Evolutionary conservation across 1,140 invertebrate genomes (phyloP).

Genomic region (Hylaeus volcanicus): DNA sequence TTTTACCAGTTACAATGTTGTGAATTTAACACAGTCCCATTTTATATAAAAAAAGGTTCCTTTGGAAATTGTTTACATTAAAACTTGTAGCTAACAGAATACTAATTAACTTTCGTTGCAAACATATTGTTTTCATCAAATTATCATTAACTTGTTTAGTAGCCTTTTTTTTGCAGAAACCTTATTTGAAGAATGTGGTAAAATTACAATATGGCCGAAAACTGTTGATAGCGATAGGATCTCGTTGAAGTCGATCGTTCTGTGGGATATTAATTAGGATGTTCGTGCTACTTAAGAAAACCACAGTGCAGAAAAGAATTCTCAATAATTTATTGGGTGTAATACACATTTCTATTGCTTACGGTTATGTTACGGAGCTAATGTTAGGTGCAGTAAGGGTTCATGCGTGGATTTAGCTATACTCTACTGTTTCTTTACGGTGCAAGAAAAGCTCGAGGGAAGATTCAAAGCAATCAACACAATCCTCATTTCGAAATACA

Average conservation of each 20-base stretch:
- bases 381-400: conserved; percentile 26
- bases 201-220: no score
- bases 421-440: conserved; percentile 4
- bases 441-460: neutral
- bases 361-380: conserved; percentile 25
- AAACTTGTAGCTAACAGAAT: no score
- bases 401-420: conserved; percentile 39
- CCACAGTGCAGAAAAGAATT: conserved; percentile 55
- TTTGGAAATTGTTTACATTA: no score
- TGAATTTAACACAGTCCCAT: no score
- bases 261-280: neutral
- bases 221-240: no score
- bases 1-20: no score
- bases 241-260: neutral
- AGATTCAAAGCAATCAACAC: conserved; percentile 6
- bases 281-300: conserved; percentile 14
- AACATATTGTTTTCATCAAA: no score
- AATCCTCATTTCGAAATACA: conserved; percentile 6
- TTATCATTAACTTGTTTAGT: no score
- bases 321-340: conserved; percentile 58
- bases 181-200: no score
- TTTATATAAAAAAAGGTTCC: no score
- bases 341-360: conserved; percentile 53
- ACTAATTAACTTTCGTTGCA: no score
- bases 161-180: no score